Evolutionary conservation across 2,797 vertebrate genomes (phyloP).

Genomic region (Eupleurogrammus muticus): DNA sequence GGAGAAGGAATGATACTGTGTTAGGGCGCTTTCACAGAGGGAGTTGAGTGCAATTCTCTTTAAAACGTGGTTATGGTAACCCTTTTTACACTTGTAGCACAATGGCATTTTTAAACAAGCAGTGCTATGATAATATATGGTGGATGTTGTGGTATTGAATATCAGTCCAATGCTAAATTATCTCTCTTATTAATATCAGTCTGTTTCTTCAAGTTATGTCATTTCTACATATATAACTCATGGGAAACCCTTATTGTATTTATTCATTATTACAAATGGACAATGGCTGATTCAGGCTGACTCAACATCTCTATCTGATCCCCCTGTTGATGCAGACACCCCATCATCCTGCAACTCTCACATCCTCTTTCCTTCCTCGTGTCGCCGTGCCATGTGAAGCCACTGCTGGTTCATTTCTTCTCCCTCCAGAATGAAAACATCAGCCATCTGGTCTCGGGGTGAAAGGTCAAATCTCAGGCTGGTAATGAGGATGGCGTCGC

Average conservation of each 20-base stretch:
- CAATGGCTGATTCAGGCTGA: conserved; percentile 55
- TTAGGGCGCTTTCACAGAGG: background rate
- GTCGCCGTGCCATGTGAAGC: conserved; percentile 53
- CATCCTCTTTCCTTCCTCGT: conserved; percentile 31
- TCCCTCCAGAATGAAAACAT: conserved; percentile 82
- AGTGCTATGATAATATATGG: no score
- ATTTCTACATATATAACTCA: no score
- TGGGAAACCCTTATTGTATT: background rate
- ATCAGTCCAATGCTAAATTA: no score
- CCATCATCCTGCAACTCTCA: conserved; percentile 49
- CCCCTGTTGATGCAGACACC: conserved; percentile 46
- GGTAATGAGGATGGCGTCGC: conserved; percentile 86
- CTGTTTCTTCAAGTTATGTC: background rate
- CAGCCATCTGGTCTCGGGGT: conserved; percentile 84
- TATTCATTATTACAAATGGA: conserved; percentile 11
- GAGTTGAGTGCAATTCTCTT: background rate
- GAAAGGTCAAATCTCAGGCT: conserved; percentile 84
- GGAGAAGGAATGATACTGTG: conserved; percentile 3
- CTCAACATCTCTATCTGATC: conserved; percentile 29
- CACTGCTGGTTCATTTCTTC: conserved; percentile 68
- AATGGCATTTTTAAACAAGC: background rate
- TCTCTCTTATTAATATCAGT: conserved; percentile 5
- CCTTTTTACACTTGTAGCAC: background rate
- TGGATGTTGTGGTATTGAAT: no score
- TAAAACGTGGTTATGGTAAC: background rate